Conservation (phyloP, 2,888 invertebrate genomes). For the Diachrysia chrysitis region DNA sequence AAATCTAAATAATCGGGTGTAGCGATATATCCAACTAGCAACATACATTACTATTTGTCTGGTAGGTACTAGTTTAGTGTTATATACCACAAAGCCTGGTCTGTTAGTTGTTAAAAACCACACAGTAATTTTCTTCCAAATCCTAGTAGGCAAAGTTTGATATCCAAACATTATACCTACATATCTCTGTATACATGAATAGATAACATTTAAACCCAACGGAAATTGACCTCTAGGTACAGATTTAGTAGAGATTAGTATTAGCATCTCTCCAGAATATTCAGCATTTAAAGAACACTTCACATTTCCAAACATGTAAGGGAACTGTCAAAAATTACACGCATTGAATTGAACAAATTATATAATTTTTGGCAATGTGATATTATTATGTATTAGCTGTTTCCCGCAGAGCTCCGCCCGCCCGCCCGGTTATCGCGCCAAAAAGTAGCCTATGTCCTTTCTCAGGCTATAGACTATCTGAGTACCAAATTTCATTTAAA, state of each 20-base stretch:
- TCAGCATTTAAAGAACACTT: background rate
- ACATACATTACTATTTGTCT: background rate
- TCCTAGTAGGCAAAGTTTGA: background rate
- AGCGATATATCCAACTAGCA: constrained; percentile 11
- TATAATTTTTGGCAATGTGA: too few relatives aligned
- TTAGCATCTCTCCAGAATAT: background rate
- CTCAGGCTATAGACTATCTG: too few relatives aligned
- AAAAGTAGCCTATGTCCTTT: too few relatives aligned
- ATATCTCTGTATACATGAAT: background rate
- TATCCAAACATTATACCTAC: background rate
- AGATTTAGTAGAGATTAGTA: too few relatives aligned
- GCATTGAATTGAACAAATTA: background rate
- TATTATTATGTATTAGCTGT: too few relatives aligned
- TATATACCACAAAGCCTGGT: background rate
- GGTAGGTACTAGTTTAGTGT: background rate
- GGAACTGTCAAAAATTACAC: background rate
- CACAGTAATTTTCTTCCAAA: background rate
- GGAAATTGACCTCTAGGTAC: background rate
- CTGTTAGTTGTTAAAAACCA: background rate
- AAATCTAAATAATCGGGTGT: constrained; percentile 21
- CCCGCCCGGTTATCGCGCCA: too few relatives aligned
- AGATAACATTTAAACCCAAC: background rate
- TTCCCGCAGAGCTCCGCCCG: too few relatives aligned
- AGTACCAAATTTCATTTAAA: too few relatives aligned
- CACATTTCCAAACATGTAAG: background rate